phyloP scores from a whole-genome alignment of 1,140 invertebrate species.

The Drosophila sulfurigaster region DNA sequence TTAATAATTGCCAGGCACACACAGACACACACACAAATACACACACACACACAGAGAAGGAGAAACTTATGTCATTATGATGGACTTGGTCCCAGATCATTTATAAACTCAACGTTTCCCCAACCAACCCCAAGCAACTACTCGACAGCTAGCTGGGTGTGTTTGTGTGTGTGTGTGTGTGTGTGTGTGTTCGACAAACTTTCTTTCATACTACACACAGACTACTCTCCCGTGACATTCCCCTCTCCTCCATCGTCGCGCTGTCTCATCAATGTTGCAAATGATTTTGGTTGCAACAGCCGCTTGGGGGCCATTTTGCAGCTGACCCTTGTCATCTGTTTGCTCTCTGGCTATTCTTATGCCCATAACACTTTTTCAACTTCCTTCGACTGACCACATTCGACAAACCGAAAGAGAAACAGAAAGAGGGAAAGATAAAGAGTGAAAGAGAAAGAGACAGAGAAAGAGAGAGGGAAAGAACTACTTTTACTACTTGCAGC shows the following conservation, averaged over 20 bases:
- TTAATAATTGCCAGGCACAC: slow-evolving; percentile 68
- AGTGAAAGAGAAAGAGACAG: no score
- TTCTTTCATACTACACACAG: slow-evolving; percentile 26
- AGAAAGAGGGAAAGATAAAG: no score
- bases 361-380: neutral
- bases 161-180: neutral
- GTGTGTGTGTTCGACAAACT: slow-evolving; percentile 44
- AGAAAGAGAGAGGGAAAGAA: neutral
- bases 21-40: slow-evolving; percentile 6
- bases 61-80: slow-evolving; percentile 71
- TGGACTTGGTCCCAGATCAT: slow-evolving; percentile 63
- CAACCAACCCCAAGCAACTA: neutral
- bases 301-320: slow-evolving; percentile 65
- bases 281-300: slow-evolving; percentile 57
- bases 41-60: neutral
- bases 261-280: slow-evolving; percentile 70
- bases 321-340: slow-evolving; percentile 50
- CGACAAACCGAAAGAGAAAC: no score
- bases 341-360: slow-evolving; percentile 2
- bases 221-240: slow-evolving; percentile 4
- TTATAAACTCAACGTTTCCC: slow-evolving; percentile 55
- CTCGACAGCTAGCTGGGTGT: neutral
- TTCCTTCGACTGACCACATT: neutral
- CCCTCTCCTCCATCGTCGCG: neutral
- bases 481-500: neutral